phyloP scores from a whole-genome alignment of 2,113 vertebrate species.

The Zapus hudsonius region DNA sequence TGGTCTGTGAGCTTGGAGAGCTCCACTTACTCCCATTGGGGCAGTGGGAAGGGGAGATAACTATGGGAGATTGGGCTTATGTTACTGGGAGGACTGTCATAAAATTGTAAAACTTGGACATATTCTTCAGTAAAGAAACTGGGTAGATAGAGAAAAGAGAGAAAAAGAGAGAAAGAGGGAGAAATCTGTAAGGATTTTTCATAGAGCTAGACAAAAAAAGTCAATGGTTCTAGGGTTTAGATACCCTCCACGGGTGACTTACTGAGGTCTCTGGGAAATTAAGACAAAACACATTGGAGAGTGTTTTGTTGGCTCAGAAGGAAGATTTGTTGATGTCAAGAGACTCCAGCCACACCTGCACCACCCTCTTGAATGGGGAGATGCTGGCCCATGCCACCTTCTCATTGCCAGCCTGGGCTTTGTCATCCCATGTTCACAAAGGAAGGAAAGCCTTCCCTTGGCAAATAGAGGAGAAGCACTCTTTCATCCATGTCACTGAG shows the following conservation, averaged over 20 bases:
- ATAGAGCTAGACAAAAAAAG: background rate
- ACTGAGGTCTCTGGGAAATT: background rate
- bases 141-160: background rate
- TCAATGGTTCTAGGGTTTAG: background rate
- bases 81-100: background rate
- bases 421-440: background rate
- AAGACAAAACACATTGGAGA: background rate
- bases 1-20: background rate
- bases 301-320: background rate
- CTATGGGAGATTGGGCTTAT: no score
- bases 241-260: background rate
- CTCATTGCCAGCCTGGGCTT: background rate
- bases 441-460: background rate
- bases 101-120: background rate
- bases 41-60: no score
- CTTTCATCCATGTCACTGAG: background rate
- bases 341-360: background rate
- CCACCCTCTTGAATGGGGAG: background rate
- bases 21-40: background rate
- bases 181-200: background rate
- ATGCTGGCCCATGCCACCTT: background rate
- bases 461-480: background rate
- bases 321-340: background rate
- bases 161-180: accelerated
- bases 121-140: background rate